A percentile compares a stretch with the other conserved stretches of the same genome.
phyloP scores from a whole-genome alignment of 2,113 vertebrate genomes.

The Butorides virescens region DNA sequence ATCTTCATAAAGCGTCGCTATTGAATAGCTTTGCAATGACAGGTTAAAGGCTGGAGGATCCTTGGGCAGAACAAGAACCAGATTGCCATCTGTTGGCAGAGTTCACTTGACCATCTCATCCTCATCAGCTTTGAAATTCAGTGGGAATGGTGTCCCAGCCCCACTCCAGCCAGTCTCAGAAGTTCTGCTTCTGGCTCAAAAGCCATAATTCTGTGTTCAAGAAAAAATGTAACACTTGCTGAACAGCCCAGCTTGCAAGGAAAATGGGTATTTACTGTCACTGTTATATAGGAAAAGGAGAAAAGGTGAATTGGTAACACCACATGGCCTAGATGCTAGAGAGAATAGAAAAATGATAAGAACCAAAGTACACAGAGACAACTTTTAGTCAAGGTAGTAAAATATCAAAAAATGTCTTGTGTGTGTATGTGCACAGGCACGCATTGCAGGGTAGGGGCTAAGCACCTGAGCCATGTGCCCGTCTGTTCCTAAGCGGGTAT shows the following conservation, averaged over 20 bases:
- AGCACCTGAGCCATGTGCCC: background rate
- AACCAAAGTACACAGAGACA: background rate
- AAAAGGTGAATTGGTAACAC: background rate
- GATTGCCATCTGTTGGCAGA: background rate
- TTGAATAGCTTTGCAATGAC: background rate
- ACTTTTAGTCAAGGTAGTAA: background rate
- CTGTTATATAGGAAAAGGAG: background rate
- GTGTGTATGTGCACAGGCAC: background rate
- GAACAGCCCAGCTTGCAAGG: background rate
- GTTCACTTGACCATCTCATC: background rate
- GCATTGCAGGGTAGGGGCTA: background rate
- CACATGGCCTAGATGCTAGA: background rate
- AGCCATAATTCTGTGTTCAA: background rate
- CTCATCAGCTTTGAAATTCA: background rate
- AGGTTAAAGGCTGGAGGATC: background rate
- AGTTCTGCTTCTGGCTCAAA: background rate
- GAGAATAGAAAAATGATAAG: background rate
- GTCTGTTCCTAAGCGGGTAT: background rate
- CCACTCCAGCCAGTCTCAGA: background rate
- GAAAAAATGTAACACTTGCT: background rate
- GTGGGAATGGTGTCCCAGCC: background rate
- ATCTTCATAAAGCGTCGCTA: background rate
- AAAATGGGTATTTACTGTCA: background rate
- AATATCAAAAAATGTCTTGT: background rate
- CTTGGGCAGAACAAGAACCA: background rate